phyloP scores from a whole-genome alignment of 2,113 vertebrate genomes.

The Sylvilagus bachmani region DNA sequence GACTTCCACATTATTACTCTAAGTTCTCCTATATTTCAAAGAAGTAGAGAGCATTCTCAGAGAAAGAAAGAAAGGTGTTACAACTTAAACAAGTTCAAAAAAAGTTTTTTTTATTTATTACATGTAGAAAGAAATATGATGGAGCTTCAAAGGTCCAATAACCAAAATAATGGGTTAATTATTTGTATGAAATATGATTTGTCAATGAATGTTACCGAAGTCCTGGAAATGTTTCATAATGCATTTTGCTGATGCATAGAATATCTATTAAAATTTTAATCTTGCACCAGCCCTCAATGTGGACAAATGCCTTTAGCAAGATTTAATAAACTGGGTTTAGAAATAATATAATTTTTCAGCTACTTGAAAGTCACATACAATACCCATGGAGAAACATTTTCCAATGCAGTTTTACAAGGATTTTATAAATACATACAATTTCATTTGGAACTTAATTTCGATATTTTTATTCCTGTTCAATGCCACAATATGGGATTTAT shows the following conservation, averaged over 20 bases:
- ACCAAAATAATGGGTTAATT: neutral
- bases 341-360: neutral
- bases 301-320: neutral
- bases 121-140: neutral
- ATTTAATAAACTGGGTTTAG: neutral
- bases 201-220: neutral
- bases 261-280: slow-evolving; percentile 38
- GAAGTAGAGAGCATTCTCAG: neutral
- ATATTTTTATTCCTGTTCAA: neutral
- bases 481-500: neutral
- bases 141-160: neutral
- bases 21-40: neutral
- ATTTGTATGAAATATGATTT: neutral
- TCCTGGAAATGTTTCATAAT: neutral
- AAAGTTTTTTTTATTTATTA: neutral
- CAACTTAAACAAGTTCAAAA: neutral
- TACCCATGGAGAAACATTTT: neutral
- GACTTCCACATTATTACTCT: neutral
- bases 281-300: neutral
- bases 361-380: neutral
- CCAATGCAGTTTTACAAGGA: neutral
- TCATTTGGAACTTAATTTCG: neutral
- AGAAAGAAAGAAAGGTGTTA: neutral
- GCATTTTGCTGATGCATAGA: neutral
- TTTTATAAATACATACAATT: neutral